Evolutionary conservation across 2,113 vertebrate species (phyloP).

Genomic region (Anarrhichthys ocellatus): DNA sequence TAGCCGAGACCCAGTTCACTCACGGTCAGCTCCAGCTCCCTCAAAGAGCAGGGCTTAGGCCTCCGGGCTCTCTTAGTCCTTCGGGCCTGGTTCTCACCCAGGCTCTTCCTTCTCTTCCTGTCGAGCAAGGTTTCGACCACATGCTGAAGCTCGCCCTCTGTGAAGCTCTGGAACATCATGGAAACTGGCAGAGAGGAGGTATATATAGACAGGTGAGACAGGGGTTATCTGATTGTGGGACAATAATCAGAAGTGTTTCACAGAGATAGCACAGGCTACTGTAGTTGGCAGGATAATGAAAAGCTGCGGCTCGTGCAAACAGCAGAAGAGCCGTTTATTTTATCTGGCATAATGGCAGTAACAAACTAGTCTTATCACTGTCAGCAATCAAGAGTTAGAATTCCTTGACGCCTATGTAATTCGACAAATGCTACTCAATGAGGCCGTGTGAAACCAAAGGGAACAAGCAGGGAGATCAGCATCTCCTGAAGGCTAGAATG

Average conservation of each 20-base stretch:
- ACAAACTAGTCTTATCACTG: conserved; percentile 2
- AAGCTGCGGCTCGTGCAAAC: background rate
- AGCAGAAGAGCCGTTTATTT: background rate
- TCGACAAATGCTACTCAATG: conserved; percentile 3
- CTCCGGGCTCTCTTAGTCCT: conserved; percentile 89
- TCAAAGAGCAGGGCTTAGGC: conserved; percentile 83
- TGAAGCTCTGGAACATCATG: conserved; percentile 93
- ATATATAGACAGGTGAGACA: conserved; percentile 1
- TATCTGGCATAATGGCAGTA: background rate
- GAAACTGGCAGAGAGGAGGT: conserved; percentile 82
- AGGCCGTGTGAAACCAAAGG: conserved; percentile 3
- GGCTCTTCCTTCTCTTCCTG: conserved; percentile 74
- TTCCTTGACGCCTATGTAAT: background rate
- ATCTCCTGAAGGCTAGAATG: background rate
- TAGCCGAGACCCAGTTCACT: conserved; percentile 94
- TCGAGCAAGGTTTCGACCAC: conserved; percentile 86
- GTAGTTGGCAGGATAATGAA: background rate
- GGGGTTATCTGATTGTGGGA: background rate
- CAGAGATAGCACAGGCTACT: background rate
- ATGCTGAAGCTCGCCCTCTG: conserved; percentile 90
- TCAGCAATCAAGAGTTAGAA: background rate
- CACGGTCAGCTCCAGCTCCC: conserved; percentile 90
- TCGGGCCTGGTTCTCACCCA: conserved; percentile 62
- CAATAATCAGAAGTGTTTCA: background rate
- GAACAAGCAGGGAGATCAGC: background rate